phyloP scores from a whole-genome alignment of 2,797 vertebrate species.

The Hyperoplus immaculatus region DNA sequence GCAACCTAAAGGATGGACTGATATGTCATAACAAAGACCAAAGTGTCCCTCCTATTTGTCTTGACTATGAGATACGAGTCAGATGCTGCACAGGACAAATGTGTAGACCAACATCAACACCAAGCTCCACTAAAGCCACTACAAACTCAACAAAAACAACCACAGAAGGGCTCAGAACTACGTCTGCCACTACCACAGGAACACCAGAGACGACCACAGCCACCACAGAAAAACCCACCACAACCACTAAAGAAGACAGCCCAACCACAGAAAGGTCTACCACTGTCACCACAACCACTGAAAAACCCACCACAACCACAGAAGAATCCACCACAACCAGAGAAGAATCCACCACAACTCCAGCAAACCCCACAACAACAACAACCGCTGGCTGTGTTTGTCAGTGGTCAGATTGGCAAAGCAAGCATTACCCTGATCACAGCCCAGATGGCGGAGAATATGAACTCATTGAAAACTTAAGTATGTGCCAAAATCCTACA shows the following conservation, averaged over 20 bases:
- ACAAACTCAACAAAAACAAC: not conserved
- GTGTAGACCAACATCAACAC: no score
- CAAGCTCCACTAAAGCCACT: not conserved
- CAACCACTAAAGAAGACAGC: not conserved
- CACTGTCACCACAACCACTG: no score
- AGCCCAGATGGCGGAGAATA: no score
- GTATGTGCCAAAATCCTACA: no score
- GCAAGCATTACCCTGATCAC: not conserved
- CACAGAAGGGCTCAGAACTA: not conserved
- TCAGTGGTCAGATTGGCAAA: not conserved
- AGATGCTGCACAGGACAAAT: no score
- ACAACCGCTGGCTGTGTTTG: not conserved
- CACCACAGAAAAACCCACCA: not conserved
- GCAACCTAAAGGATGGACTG: constrained; percentile 79
- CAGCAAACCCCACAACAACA: not conserved
- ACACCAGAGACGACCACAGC: not conserved
- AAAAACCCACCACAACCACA: not conserved
- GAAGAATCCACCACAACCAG: not conserved
- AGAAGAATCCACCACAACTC: not conserved
- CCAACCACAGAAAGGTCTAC: no score
- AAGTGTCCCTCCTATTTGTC: constrained; percentile 64
- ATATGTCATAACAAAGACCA: constrained; percentile 79
- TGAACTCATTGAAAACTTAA: no score
- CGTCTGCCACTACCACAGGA: not conserved
- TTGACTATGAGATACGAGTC: constrained; percentile 80